Conservation (phyloP, 2,888 invertebrate genomes). For the Drosophila engyochracea region DNA sequence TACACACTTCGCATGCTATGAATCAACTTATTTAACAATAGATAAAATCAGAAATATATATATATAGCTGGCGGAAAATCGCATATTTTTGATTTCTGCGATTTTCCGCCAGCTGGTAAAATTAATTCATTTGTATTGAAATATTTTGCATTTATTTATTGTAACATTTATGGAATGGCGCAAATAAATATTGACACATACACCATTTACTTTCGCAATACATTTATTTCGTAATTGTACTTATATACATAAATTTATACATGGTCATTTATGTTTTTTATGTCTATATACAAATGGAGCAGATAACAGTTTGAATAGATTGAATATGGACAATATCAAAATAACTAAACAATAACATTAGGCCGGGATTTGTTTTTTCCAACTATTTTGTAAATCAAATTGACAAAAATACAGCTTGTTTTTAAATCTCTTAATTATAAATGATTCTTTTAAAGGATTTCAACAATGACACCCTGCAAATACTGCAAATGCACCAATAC, state of each 20-base stretch:
- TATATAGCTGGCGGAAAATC: too few species aligned
- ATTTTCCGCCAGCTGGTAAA: constrained; percentile 52
- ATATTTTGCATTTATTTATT: constrained; percentile 65
- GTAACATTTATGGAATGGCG: constrained; percentile 37
- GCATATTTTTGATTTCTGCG: constrained; percentile 30
- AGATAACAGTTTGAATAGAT: constrained; percentile 20
- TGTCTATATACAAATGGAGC: not conserved
- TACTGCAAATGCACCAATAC: too few species aligned
- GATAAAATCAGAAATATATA: constrained; percentile 24
- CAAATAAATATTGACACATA: constrained; percentile 63
- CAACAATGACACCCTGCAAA: not conserved
- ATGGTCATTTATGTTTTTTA: constrained; percentile 1
- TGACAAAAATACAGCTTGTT: not conserved
- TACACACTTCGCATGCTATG: constrained; percentile 21
- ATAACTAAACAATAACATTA: not conserved
- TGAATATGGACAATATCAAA: not conserved
- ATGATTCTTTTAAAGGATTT: not conserved
- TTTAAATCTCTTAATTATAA: not conserved
- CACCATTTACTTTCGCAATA: constrained; percentile 57
- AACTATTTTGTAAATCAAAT: not conserved
- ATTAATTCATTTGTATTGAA: constrained; percentile 67
- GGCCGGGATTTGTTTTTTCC: not conserved
- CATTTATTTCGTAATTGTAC: constrained; percentile 4
- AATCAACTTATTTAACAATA: constrained; percentile 24
- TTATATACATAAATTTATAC: constrained; percentile 6